Conservation (phyloP, 2,797 vertebrate species). For the Anabas testudineus region DNA sequence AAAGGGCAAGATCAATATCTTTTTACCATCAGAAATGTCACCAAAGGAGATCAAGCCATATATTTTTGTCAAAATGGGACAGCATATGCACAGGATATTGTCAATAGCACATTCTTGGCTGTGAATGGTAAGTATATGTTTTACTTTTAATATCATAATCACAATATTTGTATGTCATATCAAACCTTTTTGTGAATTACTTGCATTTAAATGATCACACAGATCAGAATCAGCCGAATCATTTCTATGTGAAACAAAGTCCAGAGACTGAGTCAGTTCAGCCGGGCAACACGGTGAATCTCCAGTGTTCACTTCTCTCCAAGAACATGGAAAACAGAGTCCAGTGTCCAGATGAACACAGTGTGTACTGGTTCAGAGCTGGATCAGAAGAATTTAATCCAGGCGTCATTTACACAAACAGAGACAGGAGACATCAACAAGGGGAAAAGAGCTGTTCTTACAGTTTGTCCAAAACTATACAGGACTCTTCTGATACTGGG, state of each 20-base stretch:
- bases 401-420: slow-evolving; percentile 27
- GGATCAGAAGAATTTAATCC: no score
- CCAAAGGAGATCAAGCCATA: slow-evolving; percentile 48
- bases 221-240: slow-evolving; percentile 18
- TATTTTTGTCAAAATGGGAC: slow-evolving; percentile 48
- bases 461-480: slow-evolving; percentile 39
- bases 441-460: slow-evolving; percentile 44
- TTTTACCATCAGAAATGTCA: slow-evolving; percentile 43
- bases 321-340: no score
- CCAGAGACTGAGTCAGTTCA: background rate
- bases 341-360: no score
- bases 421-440: background rate
- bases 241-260: background rate
- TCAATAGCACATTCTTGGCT: slow-evolving; percentile 1
- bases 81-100: accelerated
- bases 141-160: background rate
- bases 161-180: background rate
- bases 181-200: no score
- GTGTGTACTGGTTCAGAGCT: no score
- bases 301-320: no score
- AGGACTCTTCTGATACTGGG: slow-evolving; percentile 44
- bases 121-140: slow-evolving; percentile 29
- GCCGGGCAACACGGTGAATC: background rate
- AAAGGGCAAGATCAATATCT: accelerated
- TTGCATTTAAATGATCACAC: background rate